Conservation (phyloP, 2,888 invertebrate genomes). For the Nymphalis urticae region DNA sequence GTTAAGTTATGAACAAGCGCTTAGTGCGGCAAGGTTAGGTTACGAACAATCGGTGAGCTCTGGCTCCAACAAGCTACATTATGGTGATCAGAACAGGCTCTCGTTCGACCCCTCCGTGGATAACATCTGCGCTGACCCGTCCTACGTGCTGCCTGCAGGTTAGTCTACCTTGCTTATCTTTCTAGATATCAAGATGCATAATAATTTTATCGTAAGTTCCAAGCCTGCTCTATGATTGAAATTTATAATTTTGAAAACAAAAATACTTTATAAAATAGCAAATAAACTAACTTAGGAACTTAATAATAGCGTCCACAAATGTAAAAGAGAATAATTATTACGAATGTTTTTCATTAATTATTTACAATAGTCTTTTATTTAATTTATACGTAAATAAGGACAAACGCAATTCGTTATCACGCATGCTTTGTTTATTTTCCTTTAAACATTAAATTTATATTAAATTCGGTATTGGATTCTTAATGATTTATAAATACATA, state of each 20-base stretch:
- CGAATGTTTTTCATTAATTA: too few relatives aligned
- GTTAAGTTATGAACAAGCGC: constrained; percentile 67
- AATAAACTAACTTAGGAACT: not conserved
- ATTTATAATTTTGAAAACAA: not conserved
- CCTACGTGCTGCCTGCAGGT: constrained; percentile 71
- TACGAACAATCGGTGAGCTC: constrained; percentile 66
- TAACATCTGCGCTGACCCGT: constrained; percentile 62
- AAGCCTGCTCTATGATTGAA: not conserved
- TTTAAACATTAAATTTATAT: not conserved
- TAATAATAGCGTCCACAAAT: not conserved
- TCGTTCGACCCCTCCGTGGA: constrained; percentile 67
- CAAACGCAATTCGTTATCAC: constrained; percentile 1
- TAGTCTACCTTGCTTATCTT: constrained; percentile 27
- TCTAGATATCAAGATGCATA: constrained; percentile 5
- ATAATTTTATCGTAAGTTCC: constrained; percentile 9
- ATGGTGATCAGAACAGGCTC: constrained; percentile 67
- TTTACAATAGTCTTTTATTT: not conserved
- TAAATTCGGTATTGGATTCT: too few relatives aligned
- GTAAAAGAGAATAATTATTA: too few relatives aligned
- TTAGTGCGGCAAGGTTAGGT: constrained; percentile 65
- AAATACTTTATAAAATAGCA: not conserved
- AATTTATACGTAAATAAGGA: constrained; percentile 1
- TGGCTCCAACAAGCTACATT: constrained; percentile 61
- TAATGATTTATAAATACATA: too few relatives aligned
- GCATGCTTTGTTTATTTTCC: not conserved